phyloP scores from a whole-genome alignment of 2,113 vertebrate species.

The Phalacrocorax brasilianus region DNA sequence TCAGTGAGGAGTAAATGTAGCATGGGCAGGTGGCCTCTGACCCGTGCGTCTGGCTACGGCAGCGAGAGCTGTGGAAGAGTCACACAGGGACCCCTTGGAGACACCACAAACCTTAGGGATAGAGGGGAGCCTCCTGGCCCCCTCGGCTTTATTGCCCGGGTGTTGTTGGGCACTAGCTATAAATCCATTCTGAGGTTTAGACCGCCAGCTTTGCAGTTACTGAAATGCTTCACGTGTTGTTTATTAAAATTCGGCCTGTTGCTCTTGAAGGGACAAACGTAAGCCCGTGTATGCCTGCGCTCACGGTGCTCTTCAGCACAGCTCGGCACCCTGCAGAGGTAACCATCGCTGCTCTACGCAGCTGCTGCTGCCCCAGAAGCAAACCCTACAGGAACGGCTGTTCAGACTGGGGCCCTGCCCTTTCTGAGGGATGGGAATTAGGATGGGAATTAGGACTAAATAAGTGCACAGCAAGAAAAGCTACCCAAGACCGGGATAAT shows the following conservation, averaged over 20 bases:
- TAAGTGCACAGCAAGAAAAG: not conserved
- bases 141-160: not conserved
- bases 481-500: accelerated
- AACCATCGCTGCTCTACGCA: accelerated
- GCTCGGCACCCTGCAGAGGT: not conserved
- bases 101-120: accelerated
- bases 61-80: not conserved
- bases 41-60: not conserved
- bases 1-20: not conserved
- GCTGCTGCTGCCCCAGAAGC: not conserved
- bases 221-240: accelerated
- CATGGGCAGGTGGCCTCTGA: not conserved
- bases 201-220: not conserved
- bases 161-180: accelerated
- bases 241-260: not conserved
- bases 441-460: not conserved
- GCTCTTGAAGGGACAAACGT: accelerated
- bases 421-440: not conserved
- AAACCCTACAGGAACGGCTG: accelerated
- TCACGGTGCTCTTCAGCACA: not conserved
- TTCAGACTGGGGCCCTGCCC: not conserved
- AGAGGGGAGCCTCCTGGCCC: not conserved
- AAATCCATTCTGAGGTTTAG: not conserved
- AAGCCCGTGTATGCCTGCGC: accelerated
- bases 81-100: not conserved